phyloP scores from a whole-genome alignment of 2,797 vertebrate genomes.

The Ibycter americanus region DNA sequence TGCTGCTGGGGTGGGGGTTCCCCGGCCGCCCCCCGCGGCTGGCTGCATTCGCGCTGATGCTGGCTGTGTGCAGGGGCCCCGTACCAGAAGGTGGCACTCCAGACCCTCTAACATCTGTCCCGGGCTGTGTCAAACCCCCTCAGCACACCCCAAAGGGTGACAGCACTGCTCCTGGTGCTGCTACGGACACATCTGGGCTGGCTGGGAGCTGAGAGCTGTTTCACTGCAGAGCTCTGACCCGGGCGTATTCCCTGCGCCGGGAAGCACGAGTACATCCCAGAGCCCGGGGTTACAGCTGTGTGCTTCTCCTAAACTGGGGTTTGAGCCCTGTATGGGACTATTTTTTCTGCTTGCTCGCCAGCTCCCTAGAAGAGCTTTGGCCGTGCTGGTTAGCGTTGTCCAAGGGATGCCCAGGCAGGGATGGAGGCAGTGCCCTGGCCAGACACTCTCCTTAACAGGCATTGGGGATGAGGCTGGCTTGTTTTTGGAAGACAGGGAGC shows the following conservation, averaged over 20 bases:
- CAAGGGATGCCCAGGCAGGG: neutral
- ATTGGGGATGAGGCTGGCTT: neutral
- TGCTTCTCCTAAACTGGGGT: neutral
- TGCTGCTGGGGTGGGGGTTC: neutral
- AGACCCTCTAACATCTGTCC: neutral
- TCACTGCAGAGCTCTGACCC: accelerated
- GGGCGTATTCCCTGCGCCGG: accelerated
- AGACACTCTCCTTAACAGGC: no score
- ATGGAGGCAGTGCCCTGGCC: accelerated
- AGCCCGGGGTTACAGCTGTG: accelerated
- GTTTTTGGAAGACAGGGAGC: neutral
- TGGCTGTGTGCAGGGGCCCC: accelerated
- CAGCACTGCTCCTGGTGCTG: accelerated
- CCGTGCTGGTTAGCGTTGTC: neutral
- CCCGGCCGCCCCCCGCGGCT: accelerated
- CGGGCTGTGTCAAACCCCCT: accelerated
- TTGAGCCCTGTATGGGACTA: neutral
- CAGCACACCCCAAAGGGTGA: neutral
- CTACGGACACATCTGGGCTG: neutral
- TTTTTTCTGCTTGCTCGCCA: neutral
- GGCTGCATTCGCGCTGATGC: accelerated
- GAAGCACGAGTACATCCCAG: neutral
- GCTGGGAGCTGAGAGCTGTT: neutral
- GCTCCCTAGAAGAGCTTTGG: neutral
- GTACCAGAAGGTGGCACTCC: conserved; percentile 60